These are phyloP conservation scores for Meteorus cinctellus DNA, from an alignment of 2,888 invertebrate genomes.

Conservation along the genomic window DNA sequence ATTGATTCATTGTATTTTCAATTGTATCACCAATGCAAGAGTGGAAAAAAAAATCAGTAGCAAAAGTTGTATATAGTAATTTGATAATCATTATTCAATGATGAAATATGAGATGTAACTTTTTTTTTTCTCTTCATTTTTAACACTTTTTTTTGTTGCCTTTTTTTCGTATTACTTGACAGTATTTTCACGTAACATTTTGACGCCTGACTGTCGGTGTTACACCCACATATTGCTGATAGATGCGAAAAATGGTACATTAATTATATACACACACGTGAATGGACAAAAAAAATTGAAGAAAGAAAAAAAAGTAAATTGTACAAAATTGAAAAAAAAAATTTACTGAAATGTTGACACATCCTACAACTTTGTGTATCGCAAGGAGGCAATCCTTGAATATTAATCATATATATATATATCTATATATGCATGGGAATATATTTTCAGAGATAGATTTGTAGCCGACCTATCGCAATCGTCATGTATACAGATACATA, in stretches of 20 bases:
- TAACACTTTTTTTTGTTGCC: background rate
- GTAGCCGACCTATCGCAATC: slow-evolving; percentile 46
- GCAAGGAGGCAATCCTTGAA: slow-evolving; percentile 39
- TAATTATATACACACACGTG: background rate
- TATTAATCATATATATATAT: slow-evolving; percentile 24
- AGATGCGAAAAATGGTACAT: slow-evolving; percentile 27
- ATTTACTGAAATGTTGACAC: slow-evolving; percentile 32
- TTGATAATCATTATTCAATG: background rate
- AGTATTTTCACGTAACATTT: slow-evolving; percentile 45
- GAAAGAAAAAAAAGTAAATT: slow-evolving; percentile 35
- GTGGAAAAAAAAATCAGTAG: slow-evolving; percentile 23
- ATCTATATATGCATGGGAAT: no score
- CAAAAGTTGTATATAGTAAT: background rate
- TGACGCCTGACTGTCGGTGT: slow-evolving; percentile 31
- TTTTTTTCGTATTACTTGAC: slow-evolving; percentile 4
- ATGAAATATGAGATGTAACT: background rate
- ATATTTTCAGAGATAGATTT: slow-evolving; percentile 20
- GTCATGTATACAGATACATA: slow-evolving; percentile 24
- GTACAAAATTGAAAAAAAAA: slow-evolving; percentile 35
- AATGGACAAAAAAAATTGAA: background rate
- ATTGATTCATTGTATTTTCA: slow-evolving; percentile 45
- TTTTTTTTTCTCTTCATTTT: background rate
- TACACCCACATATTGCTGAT: slow-evolving; percentile 11
- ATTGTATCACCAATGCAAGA: slow-evolving; percentile 50
- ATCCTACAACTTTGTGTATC: slow-evolving; percentile 24